Evolutionary conservation across 2,888 invertebrate species (phyloP).

Genomic region (Andrena marginata): DNA sequence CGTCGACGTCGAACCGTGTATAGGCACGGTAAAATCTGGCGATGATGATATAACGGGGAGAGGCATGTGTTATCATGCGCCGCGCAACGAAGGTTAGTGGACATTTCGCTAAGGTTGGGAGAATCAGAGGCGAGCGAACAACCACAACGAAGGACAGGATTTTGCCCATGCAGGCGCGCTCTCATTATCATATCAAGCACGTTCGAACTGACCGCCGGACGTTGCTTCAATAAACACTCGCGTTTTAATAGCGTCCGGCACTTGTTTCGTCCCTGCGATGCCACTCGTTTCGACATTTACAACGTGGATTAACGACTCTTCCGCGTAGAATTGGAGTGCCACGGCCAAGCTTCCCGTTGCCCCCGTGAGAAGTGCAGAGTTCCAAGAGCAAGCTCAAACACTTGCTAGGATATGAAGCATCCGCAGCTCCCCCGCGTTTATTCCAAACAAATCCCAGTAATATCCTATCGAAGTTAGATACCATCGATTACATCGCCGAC

Average conservation of each 20-base stretch:
- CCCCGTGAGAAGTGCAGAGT: too few relatives aligned
- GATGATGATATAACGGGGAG: not conserved
- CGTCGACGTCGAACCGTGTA: too few relatives aligned
- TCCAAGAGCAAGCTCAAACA: too few relatives aligned
- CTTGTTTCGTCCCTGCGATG: not conserved
- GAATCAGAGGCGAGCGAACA: conserved; percentile 6
- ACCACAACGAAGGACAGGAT: conserved; percentile 16
- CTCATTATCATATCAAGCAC: conserved; percentile 40
- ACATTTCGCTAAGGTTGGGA: conserved; percentile 1
- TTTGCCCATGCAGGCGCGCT: conserved; percentile 2
- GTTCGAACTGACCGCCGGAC: conserved; percentile 8
- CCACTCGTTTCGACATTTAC: not conserved
- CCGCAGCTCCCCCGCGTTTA: not conserved
- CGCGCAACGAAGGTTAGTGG: not conserved
- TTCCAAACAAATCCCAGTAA: not conserved
- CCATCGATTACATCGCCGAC: not conserved
- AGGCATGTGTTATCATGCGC: not conserved
- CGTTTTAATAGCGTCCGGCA: conserved; percentile 17
- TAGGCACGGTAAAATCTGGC: too few relatives aligned
- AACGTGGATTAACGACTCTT: not conserved
- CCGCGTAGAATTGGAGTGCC: not conserved
- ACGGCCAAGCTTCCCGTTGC: not conserved
- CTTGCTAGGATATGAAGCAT: too few relatives aligned
- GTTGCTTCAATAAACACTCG: conserved; percentile 5
- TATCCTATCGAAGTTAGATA: not conserved